A percentile compares a stretch with the other conserved stretches of the same genome.
phyloP scores from a whole-genome alignment of 2,113 vertebrate species.

The Sinocyclocheilus maitianheensis region DNA sequence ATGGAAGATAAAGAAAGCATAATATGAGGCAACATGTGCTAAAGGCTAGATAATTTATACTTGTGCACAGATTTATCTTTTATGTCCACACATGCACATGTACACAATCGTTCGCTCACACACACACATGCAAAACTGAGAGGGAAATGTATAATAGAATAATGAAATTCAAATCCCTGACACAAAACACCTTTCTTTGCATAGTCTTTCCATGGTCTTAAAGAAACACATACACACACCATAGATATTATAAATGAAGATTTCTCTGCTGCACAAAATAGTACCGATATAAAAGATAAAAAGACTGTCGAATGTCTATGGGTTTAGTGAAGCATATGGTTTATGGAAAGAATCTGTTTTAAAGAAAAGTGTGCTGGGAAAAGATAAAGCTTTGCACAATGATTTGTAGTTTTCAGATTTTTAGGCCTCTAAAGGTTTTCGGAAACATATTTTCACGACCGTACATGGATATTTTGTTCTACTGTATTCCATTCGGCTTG shows the following conservation, averaged over 20 bases:
- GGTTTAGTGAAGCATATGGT: slow-evolving; percentile 11
- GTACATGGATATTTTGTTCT: background rate
- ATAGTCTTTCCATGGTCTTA: background rate
- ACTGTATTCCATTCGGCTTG: background rate
- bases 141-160: background rate
- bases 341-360: slow-evolving; percentile 29
- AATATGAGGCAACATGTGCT: background rate
- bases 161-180: slow-evolving; percentile 28
- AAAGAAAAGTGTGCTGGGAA: slow-evolving; percentile 15
- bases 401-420: slow-evolving; percentile 29
- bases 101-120: background rate
- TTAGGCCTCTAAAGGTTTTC: background rate
- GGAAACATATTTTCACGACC: slow-evolving; percentile 14
- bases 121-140: slow-evolving; percentile 7
- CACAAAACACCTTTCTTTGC: slow-evolving; percentile 24
- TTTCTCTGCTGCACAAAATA: slow-evolving; percentile 7
- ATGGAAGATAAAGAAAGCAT: background rate
- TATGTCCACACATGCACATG: background rate
- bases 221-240: background rate
- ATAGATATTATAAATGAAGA: background rate
- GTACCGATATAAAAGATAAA: slow-evolving; percentile 26
- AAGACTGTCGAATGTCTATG: background rate
- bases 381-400: slow-evolving; percentile 26
- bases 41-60: slow-evolving; percentile 10
- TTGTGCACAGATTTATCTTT: background rate